Base-by-base conservation (phyloP, 2,888 invertebrate species). In the Palloptera scutellata region DNA sequence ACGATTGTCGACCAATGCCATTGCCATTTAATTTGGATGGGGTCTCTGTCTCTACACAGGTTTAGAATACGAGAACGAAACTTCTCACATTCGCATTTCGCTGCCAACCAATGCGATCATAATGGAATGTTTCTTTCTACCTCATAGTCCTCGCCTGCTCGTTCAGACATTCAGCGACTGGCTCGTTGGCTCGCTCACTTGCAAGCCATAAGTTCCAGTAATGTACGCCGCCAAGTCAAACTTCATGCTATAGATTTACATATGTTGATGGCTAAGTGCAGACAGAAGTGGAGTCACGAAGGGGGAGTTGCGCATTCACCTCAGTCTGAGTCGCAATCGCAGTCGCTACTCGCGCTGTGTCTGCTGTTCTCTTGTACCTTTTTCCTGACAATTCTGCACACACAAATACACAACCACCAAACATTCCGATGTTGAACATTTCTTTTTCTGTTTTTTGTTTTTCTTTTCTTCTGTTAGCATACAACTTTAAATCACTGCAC, bases 401-500 rank as follows among this genome's bases (percentile, higher is more conserved):
- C n/a, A 40, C 40, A 41, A 13, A 64, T n/a, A n/a, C n/a, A 30
- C 6, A 30, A 30, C 30, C 30, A 30, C 30, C 30, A 30, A 30
- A 30, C 30, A 30, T 30, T 30, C 30, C 30, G 2, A 30, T 30
- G 30, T 30, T 30, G 30, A 30, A 30, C 30, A 30, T 30, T 30
- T 30, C 30, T 6, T 30, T 30, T 30, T 30, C 30, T 30, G 30
- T 30, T 30, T 30, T 30, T 30, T 30, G 2, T 30, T 30, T 30
- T 6, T 30, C 6, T 30, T 30, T 30, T 30, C 6, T 30, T 30
- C 6, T 6, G 30, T 30, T 30, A 4, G 30, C 30, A 30, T 4
- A 30, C 30, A 30, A 51, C 48, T 64, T 58, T 63, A 77, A 75
- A 71, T 71, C 70, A 71, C 71, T 68, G 76, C 74, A 70, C 45